These are phyloP conservation scores for Oligia latruncula DNA, from an alignment of 2,888 invertebrate genomes.

Conservation along the genomic window DNA sequence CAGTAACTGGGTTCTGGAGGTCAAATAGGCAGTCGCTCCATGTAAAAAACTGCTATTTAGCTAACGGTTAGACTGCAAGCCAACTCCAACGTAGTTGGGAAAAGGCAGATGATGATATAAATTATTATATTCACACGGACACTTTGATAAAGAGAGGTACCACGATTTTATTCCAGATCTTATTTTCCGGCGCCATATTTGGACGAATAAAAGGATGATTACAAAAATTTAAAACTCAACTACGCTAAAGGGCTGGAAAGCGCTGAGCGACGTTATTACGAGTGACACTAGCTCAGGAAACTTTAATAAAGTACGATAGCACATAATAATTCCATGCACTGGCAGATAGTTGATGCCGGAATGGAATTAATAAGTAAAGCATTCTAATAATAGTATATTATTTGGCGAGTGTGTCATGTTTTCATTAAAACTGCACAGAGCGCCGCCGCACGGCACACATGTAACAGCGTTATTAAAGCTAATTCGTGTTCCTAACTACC, in stretches of 20 bases:
- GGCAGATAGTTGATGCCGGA: not conserved
- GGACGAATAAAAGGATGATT: not conserved
- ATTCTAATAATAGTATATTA: not conserved
- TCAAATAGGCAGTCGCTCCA: not conserved
- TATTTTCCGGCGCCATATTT: not conserved
- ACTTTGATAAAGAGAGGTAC: not conserved
- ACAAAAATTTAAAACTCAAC: not conserved
- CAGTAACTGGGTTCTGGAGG: not conserved
- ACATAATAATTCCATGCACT: too few relatives aligned
- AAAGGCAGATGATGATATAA: not conserved
- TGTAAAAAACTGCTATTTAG: not conserved
- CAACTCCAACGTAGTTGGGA: not conserved
- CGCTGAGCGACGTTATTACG: not conserved
- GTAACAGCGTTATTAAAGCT: slow-evolving; percentile 33
- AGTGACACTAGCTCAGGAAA: not conserved
- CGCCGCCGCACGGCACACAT: slow-evolving; percentile 4
- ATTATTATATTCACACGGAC: not conserved
- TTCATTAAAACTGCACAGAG: slow-evolving; percentile 34
- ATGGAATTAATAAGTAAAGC: not conserved
- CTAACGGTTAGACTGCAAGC: not conserved
- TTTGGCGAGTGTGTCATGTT: slow-evolving; percentile 21
- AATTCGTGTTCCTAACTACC: slow-evolving; percentile 46
- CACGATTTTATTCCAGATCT: not conserved
- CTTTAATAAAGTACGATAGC: not conserved
- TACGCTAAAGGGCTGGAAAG: not conserved